Conservation (phyloP, 2,888 invertebrate species). For the Amblyteles armatorius region DNA sequence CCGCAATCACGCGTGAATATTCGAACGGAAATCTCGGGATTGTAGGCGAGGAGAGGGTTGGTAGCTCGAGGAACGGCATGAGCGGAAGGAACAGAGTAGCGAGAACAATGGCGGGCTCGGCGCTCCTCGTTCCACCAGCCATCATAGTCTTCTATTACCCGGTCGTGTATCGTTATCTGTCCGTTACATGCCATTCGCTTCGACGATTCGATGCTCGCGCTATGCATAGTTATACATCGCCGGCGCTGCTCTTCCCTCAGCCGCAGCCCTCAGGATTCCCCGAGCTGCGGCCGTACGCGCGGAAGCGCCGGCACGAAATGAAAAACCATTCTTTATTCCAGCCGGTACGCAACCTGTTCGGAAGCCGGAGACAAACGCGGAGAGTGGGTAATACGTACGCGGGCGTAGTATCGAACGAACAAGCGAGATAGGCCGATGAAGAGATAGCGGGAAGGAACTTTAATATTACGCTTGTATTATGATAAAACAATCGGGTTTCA, state of each 20-base stretch:
- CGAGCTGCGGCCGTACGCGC: conserved; percentile 30
- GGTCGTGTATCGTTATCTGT: conserved; percentile 67
- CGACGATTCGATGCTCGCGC: conserved; percentile 57
- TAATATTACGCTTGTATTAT: conserved; percentile 68
- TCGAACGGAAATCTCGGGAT: conserved; percentile 54
- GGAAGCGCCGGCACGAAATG: conserved; percentile 58
- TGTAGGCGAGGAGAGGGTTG: conserved; percentile 44
- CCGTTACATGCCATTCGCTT: conserved; percentile 65
- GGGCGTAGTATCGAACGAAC: conserved; percentile 32
- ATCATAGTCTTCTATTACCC: conserved; percentile 66
- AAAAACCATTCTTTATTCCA: conserved; percentile 67
- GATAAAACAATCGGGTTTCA: conserved; percentile 74
- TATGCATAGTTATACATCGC: neutral
- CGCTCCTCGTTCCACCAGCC: conserved; percentile 23
- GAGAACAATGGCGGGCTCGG: conserved; percentile 60
- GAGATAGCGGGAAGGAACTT: conserved; percentile 52
- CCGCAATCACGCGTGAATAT: conserved; percentile 63
- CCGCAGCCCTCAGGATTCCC: conserved; percentile 28
- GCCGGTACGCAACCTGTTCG: conserved; percentile 35
- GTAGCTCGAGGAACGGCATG: conserved; percentile 26
- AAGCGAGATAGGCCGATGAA: conserved; percentile 32
- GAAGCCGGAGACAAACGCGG: conserved; percentile 25
- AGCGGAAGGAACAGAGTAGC: conserved; percentile 17
- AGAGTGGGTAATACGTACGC: conserved; percentile 17
- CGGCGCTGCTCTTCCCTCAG: conserved; percentile 30